Evolutionary conservation across 2,113 vertebrate species (phyloP).

Genomic region (Rousettus leschenaultii): DNA sequence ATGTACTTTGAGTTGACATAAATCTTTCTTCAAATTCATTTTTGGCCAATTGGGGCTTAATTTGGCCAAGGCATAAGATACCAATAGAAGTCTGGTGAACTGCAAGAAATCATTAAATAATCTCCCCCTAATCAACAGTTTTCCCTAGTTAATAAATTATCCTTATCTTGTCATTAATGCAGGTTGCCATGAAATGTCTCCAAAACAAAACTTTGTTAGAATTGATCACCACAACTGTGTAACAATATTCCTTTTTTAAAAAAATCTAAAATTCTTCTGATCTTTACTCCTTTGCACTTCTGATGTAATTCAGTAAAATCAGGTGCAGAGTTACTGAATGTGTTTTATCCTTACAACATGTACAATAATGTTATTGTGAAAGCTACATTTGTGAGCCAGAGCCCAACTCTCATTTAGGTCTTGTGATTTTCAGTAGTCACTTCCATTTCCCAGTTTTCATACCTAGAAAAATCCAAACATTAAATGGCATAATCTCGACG

Average conservation of each 20-base stretch:
- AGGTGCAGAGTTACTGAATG: background rate
- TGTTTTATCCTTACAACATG: background rate
- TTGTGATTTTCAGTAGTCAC: background rate
- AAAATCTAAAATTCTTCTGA: background rate
- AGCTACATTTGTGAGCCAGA: background rate
- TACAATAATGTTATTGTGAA: background rate
- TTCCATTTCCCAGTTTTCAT: background rate
- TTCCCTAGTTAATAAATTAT: background rate
- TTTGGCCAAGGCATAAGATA: background rate
- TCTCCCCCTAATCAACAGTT: background rate
- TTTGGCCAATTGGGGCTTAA: background rate
- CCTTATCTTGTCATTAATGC: background rate
- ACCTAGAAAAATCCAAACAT: conserved; percentile 5
- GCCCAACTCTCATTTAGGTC: background rate
- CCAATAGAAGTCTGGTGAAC: background rate
- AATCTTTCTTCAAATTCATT: conserved; percentile 14
- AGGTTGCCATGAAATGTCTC: background rate
- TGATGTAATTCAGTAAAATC: conserved; percentile 4
- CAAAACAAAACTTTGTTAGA: background rate
- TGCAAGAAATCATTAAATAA: background rate
- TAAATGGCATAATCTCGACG: background rate
- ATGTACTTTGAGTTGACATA: background rate
- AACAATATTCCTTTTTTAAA: background rate
- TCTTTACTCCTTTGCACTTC: background rate
- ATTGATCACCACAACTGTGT: background rate